Percentiles rank a stretch among this genome's conserved stretches.
phyloP scores from a whole-genome alignment of 92 coral and sea anemone genomes.

The Palythoa heliodiscus region DNA sequence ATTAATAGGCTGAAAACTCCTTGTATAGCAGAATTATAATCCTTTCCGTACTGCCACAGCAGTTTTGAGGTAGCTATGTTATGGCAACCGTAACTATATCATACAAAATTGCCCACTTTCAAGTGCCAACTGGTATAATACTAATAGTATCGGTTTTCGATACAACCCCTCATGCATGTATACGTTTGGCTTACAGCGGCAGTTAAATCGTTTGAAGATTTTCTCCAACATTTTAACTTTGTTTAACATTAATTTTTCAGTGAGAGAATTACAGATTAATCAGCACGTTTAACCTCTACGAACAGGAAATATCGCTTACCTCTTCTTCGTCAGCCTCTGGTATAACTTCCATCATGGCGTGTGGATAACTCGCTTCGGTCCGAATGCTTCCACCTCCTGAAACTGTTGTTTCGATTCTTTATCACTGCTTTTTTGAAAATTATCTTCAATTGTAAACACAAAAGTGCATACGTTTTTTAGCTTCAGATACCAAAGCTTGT shows the following conservation, averaged over 20 bases:
- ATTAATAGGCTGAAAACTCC: too few species aligned
- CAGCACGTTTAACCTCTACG: background rate
- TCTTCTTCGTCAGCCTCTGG: conserved; percentile 37
- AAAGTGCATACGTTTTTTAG: background rate
- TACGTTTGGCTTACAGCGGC: too few species aligned
- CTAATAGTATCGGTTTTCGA: background rate
- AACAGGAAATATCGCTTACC: conserved; percentile 37
- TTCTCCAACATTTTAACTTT: background rate
- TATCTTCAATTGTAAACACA: background rate
- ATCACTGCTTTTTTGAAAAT: background rate
- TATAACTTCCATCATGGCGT: conserved; percentile 40
- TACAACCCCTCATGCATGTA: background rate
- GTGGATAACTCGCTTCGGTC: background rate
- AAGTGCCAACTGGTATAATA: too few species aligned
- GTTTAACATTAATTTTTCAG: background rate
- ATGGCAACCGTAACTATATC: too few species aligned
- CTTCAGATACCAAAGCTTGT: background rate
- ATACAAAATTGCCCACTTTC: too few species aligned
- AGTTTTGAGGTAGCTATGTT: too few species aligned
- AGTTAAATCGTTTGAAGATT: background rate
- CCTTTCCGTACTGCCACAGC: too few species aligned
- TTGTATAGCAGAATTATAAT: too few species aligned
- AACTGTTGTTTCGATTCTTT: background rate
- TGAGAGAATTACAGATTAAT: background rate
- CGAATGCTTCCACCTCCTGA: background rate